phyloP scores from a whole-genome alignment of 2,888 invertebrate genomes.

The Ichneumon xanthorius region DNA sequence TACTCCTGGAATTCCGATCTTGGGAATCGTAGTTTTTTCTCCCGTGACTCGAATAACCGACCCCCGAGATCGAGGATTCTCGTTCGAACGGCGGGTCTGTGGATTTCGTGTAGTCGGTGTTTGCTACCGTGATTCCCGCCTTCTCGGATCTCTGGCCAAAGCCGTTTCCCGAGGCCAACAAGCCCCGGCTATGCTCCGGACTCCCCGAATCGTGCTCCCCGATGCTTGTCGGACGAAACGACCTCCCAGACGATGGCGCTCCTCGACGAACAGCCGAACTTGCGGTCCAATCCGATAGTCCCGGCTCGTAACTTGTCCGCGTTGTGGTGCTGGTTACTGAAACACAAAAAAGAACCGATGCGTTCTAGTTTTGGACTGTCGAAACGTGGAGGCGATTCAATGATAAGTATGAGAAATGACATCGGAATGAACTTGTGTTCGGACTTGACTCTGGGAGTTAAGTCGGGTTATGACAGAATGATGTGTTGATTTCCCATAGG shows the following conservation, averaged over 20 bases:
- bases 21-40: neutral
- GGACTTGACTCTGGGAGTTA: too few relatives aligned
- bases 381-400: neutral
- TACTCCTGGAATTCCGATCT: neutral
- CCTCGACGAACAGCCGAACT: constrained; percentile 53
- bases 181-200: neutral
- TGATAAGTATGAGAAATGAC: neutral
- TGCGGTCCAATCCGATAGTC: constrained; percentile 70
- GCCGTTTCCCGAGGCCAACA: neutral
- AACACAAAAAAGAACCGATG: constrained; percentile 68
- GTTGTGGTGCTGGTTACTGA: constrained; percentile 77
- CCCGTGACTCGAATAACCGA: neutral
- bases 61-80: constrained; percentile 15
- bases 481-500: neutral
- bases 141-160: neutral
- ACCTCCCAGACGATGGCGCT: constrained; percentile 41
- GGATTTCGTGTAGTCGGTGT: neutral
- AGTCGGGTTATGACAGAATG: neutral
- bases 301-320: constrained; percentile 71
- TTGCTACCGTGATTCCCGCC: neutral
- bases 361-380: neutral
- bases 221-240: constrained; percentile 18
- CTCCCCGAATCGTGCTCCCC: constrained; percentile 14
- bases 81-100: neutral
- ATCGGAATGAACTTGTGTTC: neutral